Conservation (phyloP, 2,888 invertebrate genomes). For the Orthosia gracilis region DNA sequence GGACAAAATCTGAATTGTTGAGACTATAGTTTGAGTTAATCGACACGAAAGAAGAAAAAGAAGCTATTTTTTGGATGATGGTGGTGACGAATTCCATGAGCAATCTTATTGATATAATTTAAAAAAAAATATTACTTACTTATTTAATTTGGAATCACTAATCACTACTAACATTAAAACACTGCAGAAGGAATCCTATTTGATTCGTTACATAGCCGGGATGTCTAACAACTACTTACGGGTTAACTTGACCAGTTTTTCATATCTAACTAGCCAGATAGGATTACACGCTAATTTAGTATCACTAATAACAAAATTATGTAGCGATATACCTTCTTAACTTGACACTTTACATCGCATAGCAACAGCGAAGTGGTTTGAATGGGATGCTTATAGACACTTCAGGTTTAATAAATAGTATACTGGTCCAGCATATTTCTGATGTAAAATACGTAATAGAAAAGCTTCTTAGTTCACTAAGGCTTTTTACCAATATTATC, state of each 20-base stretch:
- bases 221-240: neutral
- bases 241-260: neutral
- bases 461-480: neutral
- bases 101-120: too few species aligned
- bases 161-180: neutral
- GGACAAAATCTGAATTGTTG: too few species aligned
- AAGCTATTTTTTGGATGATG: too few species aligned
- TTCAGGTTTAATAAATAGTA: neutral
- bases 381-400: neutral
- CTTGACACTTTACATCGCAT: slow-evolving; percentile 31
- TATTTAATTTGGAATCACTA: neutral
- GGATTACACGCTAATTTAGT: slow-evolving; percentile 28
- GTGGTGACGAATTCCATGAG: too few species aligned
- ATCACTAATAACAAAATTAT: slow-evolving; percentile 33
- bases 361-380: neutral
- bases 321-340: neutral
- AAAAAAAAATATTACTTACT: too few species aligned
- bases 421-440: slow-evolving; percentile 13
- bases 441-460: neutral
- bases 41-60: too few species aligned
- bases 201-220: neutral
- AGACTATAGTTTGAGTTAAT: too few species aligned
- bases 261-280: neutral
- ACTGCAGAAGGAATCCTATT: neutral
- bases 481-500: neutral